Percentiles rank a stretch among this genome's conserved stretches.
These are phyloP conservation scores for Pseudochirops cupreus DNA, from an alignment of 2,797 vertebrate species.

Conservation along the genomic window DNA sequence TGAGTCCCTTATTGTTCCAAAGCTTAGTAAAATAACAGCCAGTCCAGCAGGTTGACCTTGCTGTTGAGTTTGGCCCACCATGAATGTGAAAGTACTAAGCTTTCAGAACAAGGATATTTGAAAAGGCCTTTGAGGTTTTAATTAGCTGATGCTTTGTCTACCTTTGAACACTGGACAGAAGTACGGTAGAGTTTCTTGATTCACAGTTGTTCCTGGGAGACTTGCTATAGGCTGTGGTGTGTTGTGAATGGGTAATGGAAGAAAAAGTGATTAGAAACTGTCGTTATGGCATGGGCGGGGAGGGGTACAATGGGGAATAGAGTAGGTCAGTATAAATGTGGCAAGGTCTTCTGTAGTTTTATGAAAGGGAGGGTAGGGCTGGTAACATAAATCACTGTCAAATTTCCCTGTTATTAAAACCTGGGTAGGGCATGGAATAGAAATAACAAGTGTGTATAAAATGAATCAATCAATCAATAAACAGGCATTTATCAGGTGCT, in stretches of 20 bases:
- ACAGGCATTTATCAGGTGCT: not conserved
- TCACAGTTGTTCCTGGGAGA: slow-evolving; percentile 22
- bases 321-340: slow-evolving; percentile 62
- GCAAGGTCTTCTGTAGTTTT: slow-evolving; percentile 63
- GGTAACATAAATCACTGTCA: slow-evolving; percentile 73
- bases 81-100: slow-evolving; percentile 47
- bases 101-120: slow-evolving; percentile 33
- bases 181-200: slow-evolving; percentile 47
- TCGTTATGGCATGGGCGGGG: slow-evolving; percentile 58
- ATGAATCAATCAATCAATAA: not conserved
- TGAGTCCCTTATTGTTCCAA: not conserved
- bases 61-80: not conserved
- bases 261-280: slow-evolving; percentile 67
- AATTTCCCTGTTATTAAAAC: slow-evolving; percentile 80
- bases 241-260: slow-evolving; percentile 69
- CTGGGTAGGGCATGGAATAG: slow-evolving; percentile 66
- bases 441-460: slow-evolving; percentile 30
- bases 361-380: slow-evolving; percentile 72
- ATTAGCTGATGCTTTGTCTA: slow-evolving; percentile 67
- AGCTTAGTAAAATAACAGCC: slow-evolving; percentile 16
- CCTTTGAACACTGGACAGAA: slow-evolving; percentile 18
- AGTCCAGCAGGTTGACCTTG: slow-evolving; percentile 32
- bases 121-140: slow-evolving; percentile 67
- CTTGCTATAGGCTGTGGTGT: slow-evolving; percentile 61
- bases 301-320: slow-evolving; percentile 68